Conservation (phyloP, 1,140 invertebrate species). For the Ceratosolen solmsi region DNA sequence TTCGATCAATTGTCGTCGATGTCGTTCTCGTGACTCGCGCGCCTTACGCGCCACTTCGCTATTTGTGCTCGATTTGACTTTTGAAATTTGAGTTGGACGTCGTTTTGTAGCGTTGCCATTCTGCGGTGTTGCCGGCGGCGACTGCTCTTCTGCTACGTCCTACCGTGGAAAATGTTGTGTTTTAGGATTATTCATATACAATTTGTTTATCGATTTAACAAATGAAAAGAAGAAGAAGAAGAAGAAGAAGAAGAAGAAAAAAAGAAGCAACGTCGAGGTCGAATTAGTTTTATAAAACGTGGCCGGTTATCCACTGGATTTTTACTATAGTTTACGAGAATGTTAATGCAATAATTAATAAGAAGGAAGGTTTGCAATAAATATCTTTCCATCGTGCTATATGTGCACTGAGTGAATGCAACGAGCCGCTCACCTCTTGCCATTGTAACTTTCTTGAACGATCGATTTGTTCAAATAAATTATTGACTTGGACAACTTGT, state of each 20-base stretch:
- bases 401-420: too few relatives aligned
- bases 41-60: constrained; percentile 73
- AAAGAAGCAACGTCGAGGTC: too few relatives aligned
- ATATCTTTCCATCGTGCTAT: too few relatives aligned
- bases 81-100: constrained; percentile 64
- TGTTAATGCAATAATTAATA: too few relatives aligned
- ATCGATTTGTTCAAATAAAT: constrained; percentile 85
- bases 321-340: too few relatives aligned
- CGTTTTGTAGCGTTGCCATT: constrained; percentile 63
- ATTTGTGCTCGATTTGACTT: constrained; percentile 68
- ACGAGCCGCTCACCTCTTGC: constrained; percentile 78
- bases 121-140: constrained; percentile 51
- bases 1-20: constrained; percentile 85
- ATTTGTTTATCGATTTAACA: too few relatives aligned
- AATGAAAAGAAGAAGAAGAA: too few relatives aligned
- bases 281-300: too few relatives aligned
- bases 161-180: constrained; percentile 40
- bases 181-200: too few relatives aligned
- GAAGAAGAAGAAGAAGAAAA: too few relatives aligned
- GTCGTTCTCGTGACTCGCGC: constrained; percentile 82
- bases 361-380: too few relatives aligned
- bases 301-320: too few relatives aligned
- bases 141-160: constrained; percentile 57
- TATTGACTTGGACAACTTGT: constrained; percentile 88
- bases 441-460: constrained; percentile 81